Conservation (phyloP, 2,888 invertebrate species). For the Eutolmus rufibarbis region DNA sequence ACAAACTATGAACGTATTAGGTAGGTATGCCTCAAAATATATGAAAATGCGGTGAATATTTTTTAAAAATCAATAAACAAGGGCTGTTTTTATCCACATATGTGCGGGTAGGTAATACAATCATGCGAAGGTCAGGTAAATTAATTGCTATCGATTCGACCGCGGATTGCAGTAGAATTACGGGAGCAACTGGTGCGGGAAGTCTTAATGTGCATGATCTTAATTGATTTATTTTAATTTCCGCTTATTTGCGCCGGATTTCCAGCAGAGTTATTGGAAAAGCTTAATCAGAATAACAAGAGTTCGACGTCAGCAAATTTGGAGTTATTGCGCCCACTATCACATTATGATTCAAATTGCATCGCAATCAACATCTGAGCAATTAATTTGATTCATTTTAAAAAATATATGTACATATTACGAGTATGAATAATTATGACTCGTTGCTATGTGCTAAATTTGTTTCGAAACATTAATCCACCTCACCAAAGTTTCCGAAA, state of each 20-base stretch:
- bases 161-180: background rate
- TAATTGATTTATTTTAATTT: background rate
- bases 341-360: background rate
- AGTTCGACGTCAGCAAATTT: background rate
- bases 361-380: background rate
- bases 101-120: background rate
- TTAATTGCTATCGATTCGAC: slow-evolving; percentile 43
- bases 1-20: background rate
- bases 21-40: background rate
- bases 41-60: background rate
- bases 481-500: background rate
- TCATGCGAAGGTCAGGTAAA: slow-evolving; percentile 38
- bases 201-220: background rate
- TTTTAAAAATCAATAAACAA: background rate
- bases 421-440: background rate
- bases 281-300: background rate
- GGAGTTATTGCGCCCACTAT: background rate
- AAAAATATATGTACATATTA: background rate
- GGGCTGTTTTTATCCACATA: background rate
- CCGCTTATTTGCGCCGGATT: background rate
- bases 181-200: background rate
- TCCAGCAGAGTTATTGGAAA: background rate
- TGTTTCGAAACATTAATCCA: background rate
- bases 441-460: too few relatives aligned
- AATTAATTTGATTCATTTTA: background rate